A percentile compares a stretch with the other conserved stretches of the same genome.
phyloP scores from a whole-genome alignment of 2,797 vertebrate species.

The Amphiprion clarkii region DNA sequence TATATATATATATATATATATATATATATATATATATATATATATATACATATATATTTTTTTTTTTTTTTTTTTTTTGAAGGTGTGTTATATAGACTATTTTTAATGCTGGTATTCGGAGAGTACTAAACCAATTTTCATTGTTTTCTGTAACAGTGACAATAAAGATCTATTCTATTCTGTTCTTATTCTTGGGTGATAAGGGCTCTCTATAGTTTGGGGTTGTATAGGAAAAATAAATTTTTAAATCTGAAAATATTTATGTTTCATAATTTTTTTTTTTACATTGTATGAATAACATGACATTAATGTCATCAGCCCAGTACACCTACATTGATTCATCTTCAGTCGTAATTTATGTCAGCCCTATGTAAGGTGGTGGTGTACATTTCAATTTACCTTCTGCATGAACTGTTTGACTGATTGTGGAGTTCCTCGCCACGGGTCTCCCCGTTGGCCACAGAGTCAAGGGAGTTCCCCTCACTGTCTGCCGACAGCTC shows the following conservation, averaged over 20 bases:
- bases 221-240: no score
- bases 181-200: no score
- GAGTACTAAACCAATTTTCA: no score
- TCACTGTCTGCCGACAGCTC: constrained; percentile 24
- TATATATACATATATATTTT: no score
- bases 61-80: no score
- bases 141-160: no score
- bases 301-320: neutral
- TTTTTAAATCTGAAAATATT: neutral
- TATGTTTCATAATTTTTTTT: neutral
- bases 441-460: neutral
- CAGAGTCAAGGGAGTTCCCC: constrained; percentile 30
- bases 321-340: neutral
- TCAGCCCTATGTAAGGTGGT: neutral
- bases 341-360: neutral
- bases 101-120: no score
- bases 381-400: constrained; percentile 40
- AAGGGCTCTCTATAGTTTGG: no score
- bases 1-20: no score
- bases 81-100: no score
- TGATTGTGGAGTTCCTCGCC: neutral
- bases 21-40: no score
- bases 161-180: no score
- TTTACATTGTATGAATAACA: neutral
- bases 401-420: neutral